Evolutionary conservation across 2,888 invertebrate species (phyloP), one percentile per base, ranked within the genome.

Genomic region (Melanargia galathea): DNA sequence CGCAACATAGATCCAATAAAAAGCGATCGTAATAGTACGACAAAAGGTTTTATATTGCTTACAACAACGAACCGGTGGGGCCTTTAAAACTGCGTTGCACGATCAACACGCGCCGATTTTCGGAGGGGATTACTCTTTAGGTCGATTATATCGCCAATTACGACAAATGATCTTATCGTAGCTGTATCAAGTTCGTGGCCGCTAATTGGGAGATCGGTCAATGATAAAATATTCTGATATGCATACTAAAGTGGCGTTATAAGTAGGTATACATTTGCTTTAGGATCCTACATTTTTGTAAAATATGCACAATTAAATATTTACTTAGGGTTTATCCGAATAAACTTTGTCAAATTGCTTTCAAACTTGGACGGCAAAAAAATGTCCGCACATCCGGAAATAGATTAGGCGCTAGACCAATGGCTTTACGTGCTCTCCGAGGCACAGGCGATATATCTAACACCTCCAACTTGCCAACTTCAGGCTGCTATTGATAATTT

Each of bases 141-240:
- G 67, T 57, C 58, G 59, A 62, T 70, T 67, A 63, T 55, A 63
- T 55, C 61, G 56, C 63, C 66, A 70, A 70, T 70, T 68, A 70
- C 45, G 45, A 8, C 18, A 10, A 22, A 61, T 58, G 57, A 60
- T 45, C 56, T 56, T 70, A 64, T 63, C 61, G 58, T 48, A 55
- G 52, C 46, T 13, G 48, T 55, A 26, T 49, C 51, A 52, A 56
- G 55, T 60, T 49, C 43, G 46, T 58, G 56, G 22, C 60, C 22
- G 26, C 55, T 56, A 48, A 62, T 59, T 67, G 65, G 58, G 59
- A 56, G 38, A 38, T 18, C 51, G 43, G 49, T 24, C 33, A 30
- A 16, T 33, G 51, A 51, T 55, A 48, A 48, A 54, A 22, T 11
- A 54, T 18, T 26, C 8, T 16, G 16, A 18, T 8, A 38, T 40